Evolutionary conservation across 2,113 vertebrate genomes (phyloP), one percentile per base, ranked within the genome.

Genomic region (Nannospalax galili): DNA sequence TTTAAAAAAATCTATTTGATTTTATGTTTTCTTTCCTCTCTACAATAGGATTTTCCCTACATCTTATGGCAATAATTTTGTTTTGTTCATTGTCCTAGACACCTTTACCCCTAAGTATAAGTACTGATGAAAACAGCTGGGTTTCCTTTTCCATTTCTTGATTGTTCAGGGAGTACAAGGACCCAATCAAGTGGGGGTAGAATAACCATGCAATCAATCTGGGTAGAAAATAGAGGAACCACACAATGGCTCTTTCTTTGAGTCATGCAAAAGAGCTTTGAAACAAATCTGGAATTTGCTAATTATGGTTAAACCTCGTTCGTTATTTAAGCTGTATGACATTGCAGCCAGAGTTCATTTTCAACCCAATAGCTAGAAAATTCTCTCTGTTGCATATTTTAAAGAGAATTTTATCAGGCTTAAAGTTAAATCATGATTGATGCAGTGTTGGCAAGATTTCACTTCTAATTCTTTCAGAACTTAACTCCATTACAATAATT

Each of bases 381-480:
- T 73, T 86, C 70, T 93, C 48, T 74, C 74, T 97, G 77, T 92
- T 79, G 93, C 35, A 84, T 79, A 92, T 82, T 93, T 94, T 92
- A 95, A 96, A 82, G 19, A 64, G 32, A 95, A 88, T 35, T 96
- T 95, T 94, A 73, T 40, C 35, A 95, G 81, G n/a, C 65, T 93
- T 90, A 85, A 95, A 82, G 69, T 96, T 96, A 91, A 95, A 95
- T 97, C 40, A 84, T 96, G 95, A 96, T 93, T 93, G 95, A 97
- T 96, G 65, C 7, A 75, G 30, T 74, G n/a, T 92, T 97, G 93
- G 92, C 95, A 97, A 88, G 85, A 96, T 97, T 97, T 97, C 72
- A 95, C 0, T 24, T 96, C 28, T 85, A 90, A 79, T 90, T 94
- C 73, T 97, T 97, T 35, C 52, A 82, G 75, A 75, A 96, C 45